These are phyloP conservation scores for Strongylocentrotus purpuratus DNA, from an alignment of 35 echinoderm and acorn worm species.

Conservation along the genomic window DNA sequence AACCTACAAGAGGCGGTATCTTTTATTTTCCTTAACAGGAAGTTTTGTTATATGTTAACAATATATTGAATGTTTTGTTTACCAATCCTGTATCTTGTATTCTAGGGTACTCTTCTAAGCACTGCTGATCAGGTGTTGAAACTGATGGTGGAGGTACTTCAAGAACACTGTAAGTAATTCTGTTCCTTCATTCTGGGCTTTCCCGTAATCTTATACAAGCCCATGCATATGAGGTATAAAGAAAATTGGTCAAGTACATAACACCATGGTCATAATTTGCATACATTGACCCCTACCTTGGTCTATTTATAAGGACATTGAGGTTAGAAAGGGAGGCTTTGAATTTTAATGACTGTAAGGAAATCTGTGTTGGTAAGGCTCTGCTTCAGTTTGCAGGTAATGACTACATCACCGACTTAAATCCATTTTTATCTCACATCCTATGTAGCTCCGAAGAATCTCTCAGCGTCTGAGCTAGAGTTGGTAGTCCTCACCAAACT, in stretches of 20 bases:
- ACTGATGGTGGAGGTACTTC: slow-evolving; percentile 80
- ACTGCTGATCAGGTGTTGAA: slow-evolving; percentile 84
- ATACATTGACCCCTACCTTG: no score
- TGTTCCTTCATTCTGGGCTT: background rate
- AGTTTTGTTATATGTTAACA: background rate
- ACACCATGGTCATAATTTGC: no score
- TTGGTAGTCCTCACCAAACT: slow-evolving; percentile 87
- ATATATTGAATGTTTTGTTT: background rate
- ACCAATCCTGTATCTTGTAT: background rate
- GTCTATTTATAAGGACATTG: no score
- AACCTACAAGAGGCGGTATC: no score
- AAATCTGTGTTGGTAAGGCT: no score
- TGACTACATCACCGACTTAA: background rate
- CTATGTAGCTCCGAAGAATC: slow-evolving; percentile 47
- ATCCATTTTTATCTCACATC: background rate
- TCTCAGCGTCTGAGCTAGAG: slow-evolving; percentile 91
- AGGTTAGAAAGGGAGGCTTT: no score
- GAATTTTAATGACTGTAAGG: no score
- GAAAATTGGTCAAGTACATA: no score
- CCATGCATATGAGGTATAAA: no score
- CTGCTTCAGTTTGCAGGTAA: background rate
- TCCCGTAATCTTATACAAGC: background rate
- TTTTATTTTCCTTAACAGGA: background rate
- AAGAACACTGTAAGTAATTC: slow-evolving; percentile 77
- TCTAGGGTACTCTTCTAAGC: slow-evolving; percentile 80